Percentiles rank a stretch among this genome's conserved stretches.
Evolutionary conservation across 2,113 vertebrate genomes (phyloP).

Genomic region (Lepus europaeus): DNA sequence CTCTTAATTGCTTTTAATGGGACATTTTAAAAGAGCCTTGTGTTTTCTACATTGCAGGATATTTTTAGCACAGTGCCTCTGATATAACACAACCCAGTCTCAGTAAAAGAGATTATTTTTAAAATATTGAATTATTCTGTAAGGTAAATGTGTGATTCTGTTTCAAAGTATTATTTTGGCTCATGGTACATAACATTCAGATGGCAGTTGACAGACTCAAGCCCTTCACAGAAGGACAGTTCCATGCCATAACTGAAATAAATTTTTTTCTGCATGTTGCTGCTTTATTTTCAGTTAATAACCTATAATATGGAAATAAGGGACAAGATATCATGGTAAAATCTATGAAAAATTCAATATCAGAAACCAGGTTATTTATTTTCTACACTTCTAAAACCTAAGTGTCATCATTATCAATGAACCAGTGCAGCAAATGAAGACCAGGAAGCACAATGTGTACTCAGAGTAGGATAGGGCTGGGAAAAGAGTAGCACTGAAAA

Average conservation of each 20-base stretch:
- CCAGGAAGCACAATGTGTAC: neutral
- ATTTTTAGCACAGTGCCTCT: conserved; percentile 56
- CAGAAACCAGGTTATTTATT: neutral
- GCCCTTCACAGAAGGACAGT: neutral
- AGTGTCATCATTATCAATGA: neutral
- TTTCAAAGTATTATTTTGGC: conserved; percentile 34
- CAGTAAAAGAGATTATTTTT: conserved; percentile 49
- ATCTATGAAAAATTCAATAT: neutral
- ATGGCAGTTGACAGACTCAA: neutral
- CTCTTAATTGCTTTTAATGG: conserved; percentile 83
- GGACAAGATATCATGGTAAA: neutral
- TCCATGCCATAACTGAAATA: neutral
- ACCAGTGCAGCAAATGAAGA: neutral
- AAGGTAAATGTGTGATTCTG: conserved; percentile 16
- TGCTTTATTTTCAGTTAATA: conserved; percentile 14
- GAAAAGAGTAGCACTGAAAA: neutral
- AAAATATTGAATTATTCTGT: conserved; percentile 42
- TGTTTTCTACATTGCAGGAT: conserved; percentile 72
- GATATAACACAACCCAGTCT: conserved; percentile 76
- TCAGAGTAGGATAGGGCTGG: neutral
- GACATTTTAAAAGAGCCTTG: conserved; percentile 71
- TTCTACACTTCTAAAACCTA: neutral
- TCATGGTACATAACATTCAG: neutral
- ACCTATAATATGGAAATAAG: neutral
- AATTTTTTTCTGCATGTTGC: neutral